Evolutionary conservation across 2,797 vertebrate species (phyloP).

Genomic region (Macropus fuliginosus): DNA sequence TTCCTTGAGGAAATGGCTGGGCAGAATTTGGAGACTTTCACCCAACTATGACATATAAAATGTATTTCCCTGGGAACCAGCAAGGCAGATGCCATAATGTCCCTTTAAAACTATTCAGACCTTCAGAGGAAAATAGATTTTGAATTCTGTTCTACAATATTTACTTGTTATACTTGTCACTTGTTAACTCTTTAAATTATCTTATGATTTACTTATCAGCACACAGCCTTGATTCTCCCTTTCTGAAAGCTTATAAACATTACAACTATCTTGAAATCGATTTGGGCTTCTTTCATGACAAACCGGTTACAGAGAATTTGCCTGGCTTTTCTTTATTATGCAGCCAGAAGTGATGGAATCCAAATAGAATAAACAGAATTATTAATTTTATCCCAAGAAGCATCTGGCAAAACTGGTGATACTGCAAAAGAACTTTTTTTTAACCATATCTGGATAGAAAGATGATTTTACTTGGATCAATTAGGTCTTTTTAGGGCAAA

Average conservation of each 20-base stretch:
- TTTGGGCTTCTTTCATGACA: constrained; percentile 40
- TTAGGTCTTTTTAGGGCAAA: constrained; percentile 33
- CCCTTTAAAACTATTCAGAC: not conserved
- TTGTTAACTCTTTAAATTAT: constrained; percentile 16
- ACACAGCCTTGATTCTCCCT: not conserved
- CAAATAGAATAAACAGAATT: constrained; percentile 52
- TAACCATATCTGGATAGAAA: constrained; percentile 23
- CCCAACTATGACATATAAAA: not conserved
- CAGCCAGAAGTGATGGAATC: constrained; percentile 57
- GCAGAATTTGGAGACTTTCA: not conserved
- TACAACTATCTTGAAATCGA: constrained; percentile 48
- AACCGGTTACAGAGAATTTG: constrained; percentile 42
- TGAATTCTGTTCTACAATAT: not conserved
- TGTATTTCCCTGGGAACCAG: not conserved
- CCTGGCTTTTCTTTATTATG: constrained; percentile 50
- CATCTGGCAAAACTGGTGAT: constrained; percentile 50
- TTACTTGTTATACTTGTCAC: not conserved
- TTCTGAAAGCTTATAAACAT: constrained; percentile 51
- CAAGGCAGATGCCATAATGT: not conserved
- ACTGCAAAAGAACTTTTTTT: constrained; percentile 47
- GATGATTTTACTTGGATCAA: constrained; percentile 20
- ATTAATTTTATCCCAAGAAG: constrained; percentile 28
- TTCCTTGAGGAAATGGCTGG: not conserved
- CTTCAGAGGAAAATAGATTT: not conserved
- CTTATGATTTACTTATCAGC: constrained; percentile 22